Evolutionary conservation across 2,888 invertebrate genomes (phyloP), one percentile per base, ranked within the genome.

Genomic region (Smittia sp.): DNA sequence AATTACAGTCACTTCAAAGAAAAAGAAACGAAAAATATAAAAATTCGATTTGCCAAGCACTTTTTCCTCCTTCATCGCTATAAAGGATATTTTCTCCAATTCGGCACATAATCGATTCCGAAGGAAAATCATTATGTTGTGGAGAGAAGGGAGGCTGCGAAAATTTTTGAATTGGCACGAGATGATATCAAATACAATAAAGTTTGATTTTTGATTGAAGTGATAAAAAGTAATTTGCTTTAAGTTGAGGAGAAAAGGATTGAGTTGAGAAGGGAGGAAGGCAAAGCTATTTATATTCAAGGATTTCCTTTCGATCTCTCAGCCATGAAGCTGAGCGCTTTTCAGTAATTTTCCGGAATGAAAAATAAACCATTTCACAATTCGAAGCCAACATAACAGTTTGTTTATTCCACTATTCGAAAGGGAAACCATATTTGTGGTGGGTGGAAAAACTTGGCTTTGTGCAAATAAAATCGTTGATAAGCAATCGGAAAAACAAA

Each of bases 31-130:
- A 52, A 58, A 58, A 22, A 58, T 18, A 58, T 18, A 18, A 20
- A 58, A 58, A 20, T 58, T 22, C 58, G 58, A 58, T 58, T 58
- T 58, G 58, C 18, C 22, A 18, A 22, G 18, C 58, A 20, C 22
- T 20, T 58, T 58, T 18, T 2, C 9, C 18, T 46, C 18, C 52
- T 18, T 58, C 15, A 58, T 18, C 2, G 20, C 58, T 3, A 46
- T 46, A 46, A 46, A 46, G 58, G 58, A 58, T 58, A 58, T 22
- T 58, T 58, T 58, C 58, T 58, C 18, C 22, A 20, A 18, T 58
- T 58, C 58, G 15, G 58, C 58, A 46, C 46, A 58, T 58, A 58
- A 58, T 58, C 58, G 58, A 58, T 58, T 58, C 22, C 52, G 58
- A 46, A 15, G 15, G 58, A 58, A 58, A 32, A 32, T 32, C 22